Evolutionary conservation across 2,888 invertebrate genomes (phyloP).

Genomic region (Lepetodrilus schrolli): DNA sequence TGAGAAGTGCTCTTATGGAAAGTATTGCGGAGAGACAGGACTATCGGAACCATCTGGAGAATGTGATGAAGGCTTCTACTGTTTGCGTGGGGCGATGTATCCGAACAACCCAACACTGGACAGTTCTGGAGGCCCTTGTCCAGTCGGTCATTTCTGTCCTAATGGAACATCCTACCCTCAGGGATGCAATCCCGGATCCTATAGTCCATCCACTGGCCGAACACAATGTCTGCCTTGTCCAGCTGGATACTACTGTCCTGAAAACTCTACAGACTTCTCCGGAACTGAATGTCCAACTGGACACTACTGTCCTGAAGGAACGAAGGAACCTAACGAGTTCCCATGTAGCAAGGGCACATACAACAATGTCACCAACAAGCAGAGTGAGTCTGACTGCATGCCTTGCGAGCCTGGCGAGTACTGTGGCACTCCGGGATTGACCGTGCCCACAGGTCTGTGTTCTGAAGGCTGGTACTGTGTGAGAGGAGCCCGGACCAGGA

Average conservation of each 20-base stretch:
- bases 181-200: conserved; percentile 58
- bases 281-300: conserved; percentile 60
- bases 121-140: conserved; percentile 66
- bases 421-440: conserved; percentile 63
- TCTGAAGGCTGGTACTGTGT: conserved; percentile 71
- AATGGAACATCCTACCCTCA: conserved; percentile 67
- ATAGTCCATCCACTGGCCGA: conserved; percentile 53
- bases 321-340: conserved; percentile 53
- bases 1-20: conserved; percentile 56
- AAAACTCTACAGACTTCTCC: conserved; percentile 55
- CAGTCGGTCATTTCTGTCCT: conserved; percentile 70
- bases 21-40: conserved; percentile 62
- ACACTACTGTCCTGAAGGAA: conserved; percentile 66
- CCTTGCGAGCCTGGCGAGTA: conserved; percentile 70
- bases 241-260: conserved; percentile 56
- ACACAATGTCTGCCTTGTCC: conserved; percentile 51
- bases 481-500: conserved; percentile 64
- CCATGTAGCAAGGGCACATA: conserved; percentile 68
- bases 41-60: conserved; percentile 63
- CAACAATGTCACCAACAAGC: conserved; percentile 60
- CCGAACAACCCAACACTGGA: conserved; percentile 58
- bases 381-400: conserved; percentile 60
- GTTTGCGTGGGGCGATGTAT: conserved; percentile 59
- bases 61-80: conserved; percentile 72
- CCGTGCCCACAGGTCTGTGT: conserved; percentile 59